phyloP scores from a whole-genome alignment of 30 jellyfish, hydroid and myxozoan genomes.

The Hydractinia symbiolongicarpus region DNA sequence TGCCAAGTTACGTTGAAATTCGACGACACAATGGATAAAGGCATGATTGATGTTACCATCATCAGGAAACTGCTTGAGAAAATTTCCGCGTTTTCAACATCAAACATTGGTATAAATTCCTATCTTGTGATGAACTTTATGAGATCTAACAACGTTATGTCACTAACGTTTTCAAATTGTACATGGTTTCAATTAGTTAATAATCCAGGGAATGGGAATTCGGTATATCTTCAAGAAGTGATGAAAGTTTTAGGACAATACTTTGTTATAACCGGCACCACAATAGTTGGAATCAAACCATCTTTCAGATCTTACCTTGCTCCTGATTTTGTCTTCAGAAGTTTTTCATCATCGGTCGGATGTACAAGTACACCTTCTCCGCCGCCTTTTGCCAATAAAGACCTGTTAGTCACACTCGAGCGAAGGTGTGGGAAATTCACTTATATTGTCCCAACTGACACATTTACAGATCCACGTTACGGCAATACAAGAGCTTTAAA shows the following conservation, averaged over 20 bases:
- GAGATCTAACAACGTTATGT: not conserved
- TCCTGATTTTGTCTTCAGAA: conserved; percentile 48
- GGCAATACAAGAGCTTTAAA: conserved; percentile 66
- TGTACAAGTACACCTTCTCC: conserved; percentile 40
- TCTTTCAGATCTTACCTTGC: conserved; percentile 34
- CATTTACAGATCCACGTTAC: conserved; percentile 76
- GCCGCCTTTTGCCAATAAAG: conserved; percentile 41
- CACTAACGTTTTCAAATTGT: conserved; percentile 49
- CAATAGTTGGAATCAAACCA: conserved; percentile 25
- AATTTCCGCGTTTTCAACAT: not conserved
- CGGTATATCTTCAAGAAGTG: conserved; percentile 42
- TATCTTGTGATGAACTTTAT: not conserved
- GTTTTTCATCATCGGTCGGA: conserved; percentile 15
- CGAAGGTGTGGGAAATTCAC: conserved; percentile 42
- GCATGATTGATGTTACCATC: conserved; percentile 17
- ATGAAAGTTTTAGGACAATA: conserved; percentile 23
- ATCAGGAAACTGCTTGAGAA: conserved; percentile 33
- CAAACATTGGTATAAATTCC: not conserved
- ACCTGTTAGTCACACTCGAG: conserved; percentile 22
- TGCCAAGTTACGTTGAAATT: conserved; percentile 10
- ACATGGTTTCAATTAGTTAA: conserved; percentile 42
- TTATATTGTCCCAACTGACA: conserved; percentile 54
- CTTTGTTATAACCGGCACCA: conserved; percentile 44
- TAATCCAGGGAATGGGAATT: conserved; percentile 15
- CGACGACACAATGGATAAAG: not conserved